These are phyloP conservation scores for Drosophila cardini DNA, from an alignment of 1,140 invertebrate genomes.

Conservation along the genomic window DNA sequence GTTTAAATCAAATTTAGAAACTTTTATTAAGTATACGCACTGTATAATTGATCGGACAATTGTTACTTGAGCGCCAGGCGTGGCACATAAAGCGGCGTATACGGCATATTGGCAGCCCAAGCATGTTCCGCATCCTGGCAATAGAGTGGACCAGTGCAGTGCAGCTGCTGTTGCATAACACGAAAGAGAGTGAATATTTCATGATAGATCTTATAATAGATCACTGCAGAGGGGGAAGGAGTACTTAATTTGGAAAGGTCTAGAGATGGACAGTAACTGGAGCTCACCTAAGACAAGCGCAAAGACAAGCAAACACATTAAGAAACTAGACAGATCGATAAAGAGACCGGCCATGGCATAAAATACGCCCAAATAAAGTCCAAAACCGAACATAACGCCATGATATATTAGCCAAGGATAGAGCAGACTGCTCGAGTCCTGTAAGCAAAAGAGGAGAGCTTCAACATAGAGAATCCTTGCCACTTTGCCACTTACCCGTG, in stretches of 20 bases:
- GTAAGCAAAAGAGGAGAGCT: background rate
- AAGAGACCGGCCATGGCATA: conserved; percentile 68
- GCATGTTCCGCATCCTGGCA: conserved; percentile 53
- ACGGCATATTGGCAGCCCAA: conserved; percentile 47
- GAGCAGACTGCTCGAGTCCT: conserved; percentile 65
- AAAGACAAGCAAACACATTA: conserved; percentile 71
- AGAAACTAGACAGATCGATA: conserved; percentile 70
- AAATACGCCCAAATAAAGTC: conserved; percentile 66
- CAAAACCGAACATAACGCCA: conserved; percentile 66
- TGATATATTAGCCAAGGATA: conserved; percentile 78
- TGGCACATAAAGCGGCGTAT: conserved; percentile 56
- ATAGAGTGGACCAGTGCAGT: conserved; percentile 11
- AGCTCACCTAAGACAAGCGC: conserved; percentile 62
- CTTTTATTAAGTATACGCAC: conserved; percentile 3
- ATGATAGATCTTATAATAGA: conserved; percentile 76
- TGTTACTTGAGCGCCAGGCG: conserved; percentile 45
- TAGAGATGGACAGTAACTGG: background rate
- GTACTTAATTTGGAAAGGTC: too few species aligned
- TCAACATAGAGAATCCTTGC: too few species aligned
- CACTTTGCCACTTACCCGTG: conserved; percentile 52
- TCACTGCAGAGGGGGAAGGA: conserved; percentile 35
- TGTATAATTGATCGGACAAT: conserved; percentile 1
- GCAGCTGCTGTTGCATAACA: conserved; percentile 60
- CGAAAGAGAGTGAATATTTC: conserved; percentile 72
- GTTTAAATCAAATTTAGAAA: conserved; percentile 41